Base-by-base conservation (phyloP, 37 sponge, comb jelly and placozoan species). In the Geodia barretti region DNA sequence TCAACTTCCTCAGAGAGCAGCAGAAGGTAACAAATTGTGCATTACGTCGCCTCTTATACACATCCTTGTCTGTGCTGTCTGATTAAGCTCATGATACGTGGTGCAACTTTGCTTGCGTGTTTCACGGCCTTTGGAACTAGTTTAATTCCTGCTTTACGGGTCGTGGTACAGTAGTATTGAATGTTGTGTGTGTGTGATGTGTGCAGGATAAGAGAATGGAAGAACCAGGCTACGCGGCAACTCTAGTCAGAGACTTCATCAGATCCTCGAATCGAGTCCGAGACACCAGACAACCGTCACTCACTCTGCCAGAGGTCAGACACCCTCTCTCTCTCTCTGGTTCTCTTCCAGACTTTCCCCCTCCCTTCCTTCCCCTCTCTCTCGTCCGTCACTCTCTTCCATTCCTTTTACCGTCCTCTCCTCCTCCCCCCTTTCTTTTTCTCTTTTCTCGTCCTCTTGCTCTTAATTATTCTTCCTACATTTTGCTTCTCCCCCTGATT, bases 301-400 rank as follows among this genome's bases (percentile, higher is more conserved):
- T 92, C 36, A 83, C 84, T 31, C 66, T 92, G 1, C 64, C 77
- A 37, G 92, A 92, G 80, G 90, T 89, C 31, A 64, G 83, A n/a
- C n/a, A n/a, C n/a, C n/a, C n/a, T n/a, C n/a, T n/a, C n/a, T n/a
- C n/a, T n/a, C n/a, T n/a, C n/a, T n/a, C n/a, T n/a, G n/a, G n/a
- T n/a, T n/a, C n/a, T n/a, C n/a, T n/a, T n/a, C n/a, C n/a, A n/a
- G n/a, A n/a, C n/a, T n/a, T 68, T 4, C 1, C 35, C 35, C 7
- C 34, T 68, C 4, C 35, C 35, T 28, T 68, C 3, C 31, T 17
- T 68, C 7, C 39, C 77, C 24, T 76, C 39, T 25, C 64, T 36
- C 68, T n/a, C 43, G n/a, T 1, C 43, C 8, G 42, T 5, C 64
- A n/a, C 4, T 20, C 61, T 4, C 61, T n/a, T n/a, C n/a, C n/a